Evolutionary conservation across 2,797 vertebrate species (phyloP), one percentile per base, ranked within the genome.

Genomic region (Phaenicophaeus curvirostris): DNA sequence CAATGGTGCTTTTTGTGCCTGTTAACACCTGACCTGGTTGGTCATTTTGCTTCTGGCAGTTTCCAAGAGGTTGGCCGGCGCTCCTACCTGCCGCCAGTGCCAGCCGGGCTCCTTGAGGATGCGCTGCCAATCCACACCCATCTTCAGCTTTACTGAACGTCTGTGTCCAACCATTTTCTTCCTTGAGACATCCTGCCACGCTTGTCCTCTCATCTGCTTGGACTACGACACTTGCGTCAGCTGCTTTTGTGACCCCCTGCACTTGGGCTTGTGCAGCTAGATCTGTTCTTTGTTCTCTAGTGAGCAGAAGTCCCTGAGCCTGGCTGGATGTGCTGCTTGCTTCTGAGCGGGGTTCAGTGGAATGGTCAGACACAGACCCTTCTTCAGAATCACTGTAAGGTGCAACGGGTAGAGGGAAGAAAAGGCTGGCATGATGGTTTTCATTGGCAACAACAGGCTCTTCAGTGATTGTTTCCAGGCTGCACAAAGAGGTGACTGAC

Each of bases 401-500:
- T 82, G 75, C 28, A 51, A 61, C 0, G 25, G 96, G 97, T 37
- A 73, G 85, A 53, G 48, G 94, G 94, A 90, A 93, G 67, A 86
- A 76, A 28, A 91, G 85, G 85, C 96, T 93, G 92, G 55, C 46
- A 66, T 84, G 91, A 87, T 89, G 91, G 84, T 71, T 96, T 80
- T 98, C 98, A 85, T 75, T 97, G 91, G 97, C 67, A 96, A 84
- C 37, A 75, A 89, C 81, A 41, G 98, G 97, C 95, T 98, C 98
- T 96, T 98, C 98, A 20, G 97, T 97, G 84, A 98, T 98, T 33
- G 98, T 98, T 96, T 98, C 98, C 96, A 98, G 98, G 97, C 97
- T 97, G 96, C 97, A 97, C 94, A 97, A 98, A 92, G 98, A 98
- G 86, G 98, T 96, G 92, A 95, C 93, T 76, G 98, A 97, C 97